Conservation (phyloP, 2,888 invertebrate species). For the Diadegma fenestrale region DNA sequence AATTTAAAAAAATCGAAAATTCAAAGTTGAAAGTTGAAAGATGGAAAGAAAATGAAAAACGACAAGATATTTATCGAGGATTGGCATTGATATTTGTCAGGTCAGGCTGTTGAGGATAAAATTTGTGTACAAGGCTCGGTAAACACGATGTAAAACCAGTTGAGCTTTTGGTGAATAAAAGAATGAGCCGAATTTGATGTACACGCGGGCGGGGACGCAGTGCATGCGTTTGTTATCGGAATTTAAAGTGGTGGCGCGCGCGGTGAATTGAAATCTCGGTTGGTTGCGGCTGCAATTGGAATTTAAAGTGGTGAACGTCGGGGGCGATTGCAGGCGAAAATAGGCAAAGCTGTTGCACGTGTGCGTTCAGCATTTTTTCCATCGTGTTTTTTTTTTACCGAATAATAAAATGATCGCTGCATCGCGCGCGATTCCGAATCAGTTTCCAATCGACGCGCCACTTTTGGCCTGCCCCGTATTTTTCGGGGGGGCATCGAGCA, state of each 20-base stretch:
- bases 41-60: not conserved
- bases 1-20: no score
- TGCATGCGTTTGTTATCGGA: slow-evolving; percentile 12
- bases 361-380: not conserved
- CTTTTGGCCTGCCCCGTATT: slow-evolving; percentile 47
- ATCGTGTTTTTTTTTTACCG: not conserved
- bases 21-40: no score
- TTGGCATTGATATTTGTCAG: not conserved
- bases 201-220: no score
- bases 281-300: slow-evolving; percentile 5
- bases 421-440: slow-evolving; percentile 17
- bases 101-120: not conserved
- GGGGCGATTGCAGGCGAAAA: not conserved
- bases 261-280: not conserved
- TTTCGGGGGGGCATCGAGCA: slow-evolving; percentile 81
- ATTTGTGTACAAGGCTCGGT: not conserved
- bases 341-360: slow-evolving; percentile 7
- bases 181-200: slow-evolving; percentile 11
- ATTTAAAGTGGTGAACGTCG: not conserved
- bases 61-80: not conserved
- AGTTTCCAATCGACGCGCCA: slow-evolving; percentile 37
- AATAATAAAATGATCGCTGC: not conserved
- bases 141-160: slow-evolving; percentile 9
- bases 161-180: slow-evolving; percentile 15
- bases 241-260: slow-evolving; percentile 8